These are phyloP conservation scores for Heteromurus nitidus DNA, from an alignment of 2,888 invertebrate species.

Conservation along the genomic window DNA sequence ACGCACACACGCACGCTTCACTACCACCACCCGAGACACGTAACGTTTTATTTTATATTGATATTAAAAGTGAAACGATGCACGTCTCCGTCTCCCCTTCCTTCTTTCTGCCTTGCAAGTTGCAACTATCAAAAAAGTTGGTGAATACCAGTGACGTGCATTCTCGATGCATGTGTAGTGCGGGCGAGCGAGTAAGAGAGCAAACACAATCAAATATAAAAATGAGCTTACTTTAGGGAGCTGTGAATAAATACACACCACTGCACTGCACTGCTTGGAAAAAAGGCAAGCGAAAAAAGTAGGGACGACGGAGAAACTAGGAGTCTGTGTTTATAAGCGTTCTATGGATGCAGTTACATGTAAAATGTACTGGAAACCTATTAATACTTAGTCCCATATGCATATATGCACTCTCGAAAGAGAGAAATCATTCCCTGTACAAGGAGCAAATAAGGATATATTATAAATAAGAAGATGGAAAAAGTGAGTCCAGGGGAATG, in stretches of 20 bases:
- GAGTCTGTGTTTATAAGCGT: constrained; percentile 5
- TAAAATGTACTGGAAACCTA: not conserved
- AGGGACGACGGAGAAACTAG: not conserved
- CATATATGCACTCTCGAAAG: not conserved
- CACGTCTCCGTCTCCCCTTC: constrained; percentile 39
- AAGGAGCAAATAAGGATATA: constrained; percentile 4
- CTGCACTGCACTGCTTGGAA: not conserved
- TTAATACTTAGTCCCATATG: not conserved
- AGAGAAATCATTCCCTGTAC: not conserved
- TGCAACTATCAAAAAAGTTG: not conserved
- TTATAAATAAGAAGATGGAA: constrained; percentile 41
- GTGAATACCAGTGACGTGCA: constrained; percentile 24
- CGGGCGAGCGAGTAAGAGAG: too few species aligned
- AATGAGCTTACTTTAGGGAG: constrained; percentile 31
- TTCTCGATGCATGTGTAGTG: constrained; percentile 47
- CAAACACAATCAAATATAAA: constrained; percentile 55
- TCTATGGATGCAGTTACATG: not conserved
- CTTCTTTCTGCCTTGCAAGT: not conserved
- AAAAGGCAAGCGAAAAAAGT: not conserved
- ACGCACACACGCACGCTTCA: not conserved
- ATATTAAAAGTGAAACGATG: constrained; percentile 55
- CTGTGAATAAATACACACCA: not conserved
- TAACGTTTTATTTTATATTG: constrained; percentile 38
- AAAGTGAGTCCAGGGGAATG: constrained; percentile 58
- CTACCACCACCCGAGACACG: not conserved